A percentile compares a stretch with the other conserved stretches of the same genome.
Conservation (phyloP, 2,113 vertebrate genomes). For the Catharus fuscescens region DNA sequence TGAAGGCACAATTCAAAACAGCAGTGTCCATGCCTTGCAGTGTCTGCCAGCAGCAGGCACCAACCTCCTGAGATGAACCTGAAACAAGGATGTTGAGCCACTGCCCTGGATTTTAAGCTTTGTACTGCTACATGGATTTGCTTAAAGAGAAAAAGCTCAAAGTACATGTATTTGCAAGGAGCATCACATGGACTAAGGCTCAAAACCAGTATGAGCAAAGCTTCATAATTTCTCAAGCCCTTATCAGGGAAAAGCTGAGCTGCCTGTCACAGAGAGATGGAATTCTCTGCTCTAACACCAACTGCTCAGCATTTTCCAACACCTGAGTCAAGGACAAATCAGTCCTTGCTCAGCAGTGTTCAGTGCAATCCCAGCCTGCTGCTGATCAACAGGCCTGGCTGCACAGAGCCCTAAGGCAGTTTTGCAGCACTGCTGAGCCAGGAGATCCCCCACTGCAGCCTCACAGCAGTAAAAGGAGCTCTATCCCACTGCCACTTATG, state of each 20-base stretch:
- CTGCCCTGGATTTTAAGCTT: neutral
- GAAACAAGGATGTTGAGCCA: neutral
- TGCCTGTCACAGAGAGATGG: neutral
- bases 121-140: neutral
- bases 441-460: neutral
- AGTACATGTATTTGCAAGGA: neutral
- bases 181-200: neutral
- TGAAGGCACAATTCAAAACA: neutral
- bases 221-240: neutral
- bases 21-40: neutral
- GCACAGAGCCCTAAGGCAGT: neutral
- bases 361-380: neutral
- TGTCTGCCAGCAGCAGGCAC: neutral
- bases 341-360: neutral
- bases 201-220: neutral
- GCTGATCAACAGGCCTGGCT: neutral
- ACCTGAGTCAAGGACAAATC: neutral
- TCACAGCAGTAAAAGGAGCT: neutral
- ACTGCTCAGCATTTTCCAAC: neutral
- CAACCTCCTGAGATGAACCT: neutral
- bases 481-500: neutral
- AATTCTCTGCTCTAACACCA: neutral
- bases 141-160: neutral
- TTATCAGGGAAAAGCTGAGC: neutral
- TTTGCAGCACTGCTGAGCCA: neutral